phyloP scores from a whole-genome alignment of 2,797 vertebrate species.

The Danio jaintianensis region DNA sequence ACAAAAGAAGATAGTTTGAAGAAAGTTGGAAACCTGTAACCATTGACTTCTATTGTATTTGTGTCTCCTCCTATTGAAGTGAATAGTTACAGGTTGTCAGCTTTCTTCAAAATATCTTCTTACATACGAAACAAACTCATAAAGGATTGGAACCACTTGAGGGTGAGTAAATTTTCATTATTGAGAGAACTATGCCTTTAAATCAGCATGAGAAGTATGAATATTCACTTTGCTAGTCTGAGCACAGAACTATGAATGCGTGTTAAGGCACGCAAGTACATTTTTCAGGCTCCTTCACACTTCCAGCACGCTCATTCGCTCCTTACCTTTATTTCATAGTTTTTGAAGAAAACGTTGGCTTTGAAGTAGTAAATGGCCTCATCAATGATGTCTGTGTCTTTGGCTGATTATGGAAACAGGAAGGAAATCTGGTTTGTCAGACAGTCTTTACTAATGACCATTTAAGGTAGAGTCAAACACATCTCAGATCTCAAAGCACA shows the following conservation, averaged over 20 bases:
- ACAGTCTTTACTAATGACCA: conserved; percentile 12
- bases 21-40: no score
- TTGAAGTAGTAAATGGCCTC: conserved; percentile 99
- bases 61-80: no score
- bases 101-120: no score
- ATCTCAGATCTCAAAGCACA: background rate
- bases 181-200: no score
- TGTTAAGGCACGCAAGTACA: conserved; percentile 35
- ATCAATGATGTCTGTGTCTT: conserved; percentile 94
- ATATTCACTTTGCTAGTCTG: background rate
- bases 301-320: conserved; percentile 1
- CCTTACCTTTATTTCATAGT: conserved; percentile 98
- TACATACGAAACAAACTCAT: no score
- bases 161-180: no score
- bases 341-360: conserved; percentile 99
- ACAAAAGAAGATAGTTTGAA: no score
- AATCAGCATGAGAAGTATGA: no score
- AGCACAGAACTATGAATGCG: background rate
- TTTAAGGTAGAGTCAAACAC: conserved; percentile 52
- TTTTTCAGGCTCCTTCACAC: background rate
- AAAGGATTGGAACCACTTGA: no score
- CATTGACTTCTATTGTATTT: no score
- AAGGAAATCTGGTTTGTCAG: conserved; percentile 19
- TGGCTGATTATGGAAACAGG: conserved; percentile 76
- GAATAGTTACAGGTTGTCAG: no score